Evolutionary conservation across 1,140 invertebrate genomes (phyloP).

Genomic region (Drosophila baimaii): DNA sequence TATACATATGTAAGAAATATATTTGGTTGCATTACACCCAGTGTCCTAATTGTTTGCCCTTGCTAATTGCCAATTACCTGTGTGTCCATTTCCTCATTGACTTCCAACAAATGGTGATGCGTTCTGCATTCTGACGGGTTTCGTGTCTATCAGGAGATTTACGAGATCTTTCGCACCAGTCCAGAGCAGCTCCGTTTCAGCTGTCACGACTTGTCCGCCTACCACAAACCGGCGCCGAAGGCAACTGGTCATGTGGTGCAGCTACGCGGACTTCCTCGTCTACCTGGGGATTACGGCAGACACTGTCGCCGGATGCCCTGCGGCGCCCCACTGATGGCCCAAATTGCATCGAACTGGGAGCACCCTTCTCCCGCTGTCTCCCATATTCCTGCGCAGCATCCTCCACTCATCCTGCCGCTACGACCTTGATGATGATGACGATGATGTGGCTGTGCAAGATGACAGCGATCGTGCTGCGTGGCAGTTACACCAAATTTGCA

Average conservation of each 20-base stretch:
- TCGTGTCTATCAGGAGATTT: slow-evolving; percentile 11
- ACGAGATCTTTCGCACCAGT: not conserved
- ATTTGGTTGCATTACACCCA: too few species aligned
- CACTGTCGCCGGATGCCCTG: slow-evolving; percentile 21
- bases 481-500: slow-evolving; percentile 54
- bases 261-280: slow-evolving; percentile 38
- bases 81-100: slow-evolving; percentile 7
- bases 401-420: not conserved
- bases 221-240: slow-evolving; percentile 32
- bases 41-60: not conserved
- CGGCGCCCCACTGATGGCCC: slow-evolving; percentile 5
- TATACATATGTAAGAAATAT: not conserved
- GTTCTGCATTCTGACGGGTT: slow-evolving; percentile 19
- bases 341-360: slow-evolving; percentile 9
- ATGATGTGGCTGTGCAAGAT: slow-evolving; percentile 41
- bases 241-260: slow-evolving; percentile 7
- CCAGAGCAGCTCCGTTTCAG: slow-evolving; percentile 33
- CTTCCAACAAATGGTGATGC: not conserved
- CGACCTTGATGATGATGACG: slow-evolving; percentile 29
- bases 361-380: not conserved
- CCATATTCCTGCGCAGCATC: too few species aligned
- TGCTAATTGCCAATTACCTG: not conserved
- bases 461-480: slow-evolving; percentile 37
- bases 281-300: slow-evolving; percentile 42
- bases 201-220: slow-evolving; percentile 22